These are phyloP conservation scores for Camponotus vicinus DNA, from an alignment of 1,140 invertebrate species.

Conservation along the genomic window DNA sequence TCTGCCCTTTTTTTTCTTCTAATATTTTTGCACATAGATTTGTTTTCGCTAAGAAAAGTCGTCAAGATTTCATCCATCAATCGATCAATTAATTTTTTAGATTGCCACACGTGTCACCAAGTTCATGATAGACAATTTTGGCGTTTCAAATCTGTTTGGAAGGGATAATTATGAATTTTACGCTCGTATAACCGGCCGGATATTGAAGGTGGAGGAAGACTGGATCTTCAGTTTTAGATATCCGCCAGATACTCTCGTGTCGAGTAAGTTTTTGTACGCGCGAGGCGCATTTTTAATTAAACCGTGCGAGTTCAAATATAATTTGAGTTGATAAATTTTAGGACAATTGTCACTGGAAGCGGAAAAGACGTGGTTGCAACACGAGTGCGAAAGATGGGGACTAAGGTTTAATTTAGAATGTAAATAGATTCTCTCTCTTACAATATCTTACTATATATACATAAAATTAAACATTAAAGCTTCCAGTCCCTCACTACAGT, in stretches of 20 bases:
- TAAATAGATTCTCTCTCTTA: conserved; percentile 83
- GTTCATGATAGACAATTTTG: conserved; percentile 98
- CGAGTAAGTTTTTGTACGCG: conserved; percentile 88
- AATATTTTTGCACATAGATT: background rate
- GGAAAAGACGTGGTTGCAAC: conserved; percentile 95
- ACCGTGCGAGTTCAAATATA: background rate
- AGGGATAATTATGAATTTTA: conserved; percentile 99
- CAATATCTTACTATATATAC: too few relatives aligned
- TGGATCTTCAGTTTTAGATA: conserved; percentile 98
- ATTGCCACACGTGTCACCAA: conserved; percentile 97
- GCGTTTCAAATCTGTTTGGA: conserved; percentile 97
- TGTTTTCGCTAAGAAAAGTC: background rate
- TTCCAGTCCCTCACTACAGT: background rate
- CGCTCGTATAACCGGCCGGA: conserved; percentile 96
- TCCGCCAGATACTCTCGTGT: conserved; percentile 92
- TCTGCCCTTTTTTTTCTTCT: too few relatives aligned
- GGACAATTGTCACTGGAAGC: conserved; percentile 94
- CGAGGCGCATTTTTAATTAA: background rate
- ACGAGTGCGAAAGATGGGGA: conserved; percentile 94
- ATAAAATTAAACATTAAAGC: background rate
- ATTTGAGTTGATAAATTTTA: conserved; percentile 81
- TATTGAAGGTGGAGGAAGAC: conserved; percentile 96
- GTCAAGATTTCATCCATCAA: conserved; percentile 68
- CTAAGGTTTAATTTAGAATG: conserved; percentile 93
- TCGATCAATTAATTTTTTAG: conserved; percentile 84